A percentile compares a stretch with the other conserved stretches of the same genome.
These are phyloP conservation scores for Peromyscus polionotus DNA, from an alignment of 2,113 vertebrate species.

Conservation along the genomic window DNA sequence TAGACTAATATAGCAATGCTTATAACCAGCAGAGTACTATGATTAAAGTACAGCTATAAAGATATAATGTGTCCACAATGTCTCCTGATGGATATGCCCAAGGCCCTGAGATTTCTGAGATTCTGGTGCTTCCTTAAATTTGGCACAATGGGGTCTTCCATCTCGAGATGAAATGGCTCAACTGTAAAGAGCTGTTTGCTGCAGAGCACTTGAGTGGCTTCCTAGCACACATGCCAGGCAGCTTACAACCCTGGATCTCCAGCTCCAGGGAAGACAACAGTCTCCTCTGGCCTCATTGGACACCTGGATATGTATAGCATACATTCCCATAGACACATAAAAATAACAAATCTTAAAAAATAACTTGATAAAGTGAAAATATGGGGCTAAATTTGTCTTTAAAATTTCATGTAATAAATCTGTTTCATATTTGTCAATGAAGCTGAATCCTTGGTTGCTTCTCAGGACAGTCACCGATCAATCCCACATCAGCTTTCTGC, in stretches of 20 bases:
- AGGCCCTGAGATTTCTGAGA: background rate
- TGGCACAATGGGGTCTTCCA: background rate
- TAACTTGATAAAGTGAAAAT: background rate
- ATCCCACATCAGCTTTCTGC: background rate
- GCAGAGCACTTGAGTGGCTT: too few species aligned
- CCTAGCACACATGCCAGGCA: background rate
- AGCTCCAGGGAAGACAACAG: background rate
- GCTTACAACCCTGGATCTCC: background rate
- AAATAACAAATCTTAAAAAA: background rate
- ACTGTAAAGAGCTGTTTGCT: background rate
- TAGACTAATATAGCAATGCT: background rate
- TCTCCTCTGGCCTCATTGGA: background rate
- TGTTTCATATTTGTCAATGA: background rate
- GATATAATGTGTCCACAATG: background rate
- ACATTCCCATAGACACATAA: background rate
- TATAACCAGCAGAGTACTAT: background rate
- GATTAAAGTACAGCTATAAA: background rate
- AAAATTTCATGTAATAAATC: background rate
- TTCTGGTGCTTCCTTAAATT: slow-evolving; percentile 21
- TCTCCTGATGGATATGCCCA: background rate
- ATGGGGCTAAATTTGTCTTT: background rate
- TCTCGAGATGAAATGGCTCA: background rate
- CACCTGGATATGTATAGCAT: background rate
- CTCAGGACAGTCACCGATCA: background rate
- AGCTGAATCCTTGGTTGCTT: too few species aligned